Conservation (phyloP, 2,113 vertebrate species). For the Syrmaticus mikado region DNA sequence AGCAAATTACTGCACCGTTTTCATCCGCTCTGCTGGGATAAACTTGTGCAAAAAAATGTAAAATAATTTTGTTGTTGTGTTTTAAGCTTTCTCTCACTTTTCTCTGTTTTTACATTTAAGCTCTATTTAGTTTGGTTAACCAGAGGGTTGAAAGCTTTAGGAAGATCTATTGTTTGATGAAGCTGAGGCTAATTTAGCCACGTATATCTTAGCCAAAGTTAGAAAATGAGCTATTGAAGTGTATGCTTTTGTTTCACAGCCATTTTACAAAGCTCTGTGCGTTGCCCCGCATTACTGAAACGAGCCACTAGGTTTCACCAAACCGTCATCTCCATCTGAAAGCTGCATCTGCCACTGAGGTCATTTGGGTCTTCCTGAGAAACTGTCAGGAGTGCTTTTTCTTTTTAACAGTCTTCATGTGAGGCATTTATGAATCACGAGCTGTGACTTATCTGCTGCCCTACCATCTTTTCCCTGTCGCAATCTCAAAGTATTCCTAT, state of each 20-base stretch:
- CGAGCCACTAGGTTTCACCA: background rate
- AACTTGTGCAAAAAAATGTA: background rate
- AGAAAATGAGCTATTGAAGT: background rate
- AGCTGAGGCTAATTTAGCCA: background rate
- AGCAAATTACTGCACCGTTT: rapidly evolving
- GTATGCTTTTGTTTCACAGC: rapidly evolving
- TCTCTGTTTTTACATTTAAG: background rate
- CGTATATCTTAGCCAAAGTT: background rate
- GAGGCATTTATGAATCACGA: background rate
- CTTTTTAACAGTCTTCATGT: background rate
- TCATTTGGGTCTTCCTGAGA: rapidly evolving
- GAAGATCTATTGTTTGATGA: background rate
- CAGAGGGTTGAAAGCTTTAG: background rate
- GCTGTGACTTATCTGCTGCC: rapidly evolving
- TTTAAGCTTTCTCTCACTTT: background rate
- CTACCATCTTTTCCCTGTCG: rapidly evolving
- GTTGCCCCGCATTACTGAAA: background rate
- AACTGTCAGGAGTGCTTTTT: rapidly evolving
- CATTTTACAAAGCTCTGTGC: rapidly evolving
- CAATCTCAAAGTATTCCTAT: rapidly evolving
- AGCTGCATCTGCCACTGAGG: background rate
- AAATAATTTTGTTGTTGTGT: background rate
- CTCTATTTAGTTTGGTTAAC: background rate
- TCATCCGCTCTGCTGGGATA: background rate
- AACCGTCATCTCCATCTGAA: rapidly evolving